Evolutionary conservation across 2,888 invertebrate species (phyloP).

Genomic region (Iselma pallidipennis): DNA sequence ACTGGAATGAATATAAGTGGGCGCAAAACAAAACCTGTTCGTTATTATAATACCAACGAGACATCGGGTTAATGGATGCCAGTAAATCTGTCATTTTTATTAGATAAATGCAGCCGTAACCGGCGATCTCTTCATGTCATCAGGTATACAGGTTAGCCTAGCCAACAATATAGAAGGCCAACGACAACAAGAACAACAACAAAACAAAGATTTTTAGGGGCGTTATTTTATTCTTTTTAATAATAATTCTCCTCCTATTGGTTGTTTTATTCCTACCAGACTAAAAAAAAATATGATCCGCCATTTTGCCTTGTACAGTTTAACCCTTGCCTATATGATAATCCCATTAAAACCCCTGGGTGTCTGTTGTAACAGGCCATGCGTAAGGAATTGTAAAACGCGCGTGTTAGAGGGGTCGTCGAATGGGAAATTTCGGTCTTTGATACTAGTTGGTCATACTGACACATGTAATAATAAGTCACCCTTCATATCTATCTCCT

Average conservation of each 20-base stretch:
- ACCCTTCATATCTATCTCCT: constrained; percentile 4
- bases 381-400: constrained; percentile 48
- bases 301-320: constrained; percentile 50
- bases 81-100: constrained; percentile 50
- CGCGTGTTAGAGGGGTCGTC: constrained; percentile 43
- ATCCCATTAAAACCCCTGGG: constrained; percentile 55
- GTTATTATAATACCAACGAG: constrained; percentile 31
- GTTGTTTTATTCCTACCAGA: neutral
- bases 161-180: neutral
- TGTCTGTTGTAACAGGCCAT: constrained; percentile 54
- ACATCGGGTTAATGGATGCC: constrained; percentile 44
- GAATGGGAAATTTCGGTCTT: constrained; percentile 29
- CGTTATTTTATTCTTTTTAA: neutral
- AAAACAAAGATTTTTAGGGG: too few relatives aligned
- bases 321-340: constrained; percentile 55
- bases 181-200: neutral
- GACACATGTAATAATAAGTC: constrained; percentile 35
- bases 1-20: constrained; percentile 40
- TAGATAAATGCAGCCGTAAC: constrained; percentile 41
- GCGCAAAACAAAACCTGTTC: constrained; percentile 45
- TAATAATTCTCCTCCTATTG: neutral
- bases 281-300: constrained; percentile 28
- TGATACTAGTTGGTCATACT: constrained; percentile 32
- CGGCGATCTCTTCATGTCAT: constrained; percentile 30
- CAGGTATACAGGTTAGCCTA: constrained; percentile 18